phyloP scores from a whole-genome alignment of 1,140 invertebrate species.

The Tyrophagus putrescentiae region DNA sequence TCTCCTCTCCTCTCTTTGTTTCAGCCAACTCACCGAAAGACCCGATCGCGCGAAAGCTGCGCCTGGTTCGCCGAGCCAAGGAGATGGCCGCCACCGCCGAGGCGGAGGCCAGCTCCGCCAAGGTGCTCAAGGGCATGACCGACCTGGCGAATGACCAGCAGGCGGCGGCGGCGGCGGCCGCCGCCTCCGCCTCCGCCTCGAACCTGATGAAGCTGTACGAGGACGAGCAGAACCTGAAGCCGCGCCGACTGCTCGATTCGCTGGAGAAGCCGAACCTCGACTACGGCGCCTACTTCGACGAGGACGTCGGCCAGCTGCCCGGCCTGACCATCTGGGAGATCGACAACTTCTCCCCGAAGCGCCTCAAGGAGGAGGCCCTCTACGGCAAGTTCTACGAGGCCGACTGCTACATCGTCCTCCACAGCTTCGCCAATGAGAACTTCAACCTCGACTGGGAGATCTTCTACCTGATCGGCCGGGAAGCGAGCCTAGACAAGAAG shows the following conservation, averaged over 20 bases:
- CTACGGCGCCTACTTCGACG: constrained; percentile 97
- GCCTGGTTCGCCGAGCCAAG: constrained; percentile 48
- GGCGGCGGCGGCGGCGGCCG: too few relatives aligned
- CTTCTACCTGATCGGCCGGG: constrained; percentile 96
- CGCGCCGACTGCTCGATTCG: constrained; percentile 69
- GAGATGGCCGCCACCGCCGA: constrained; percentile 41
- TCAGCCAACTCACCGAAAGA: constrained; percentile 50
- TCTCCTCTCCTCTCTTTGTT: constrained; percentile 18
- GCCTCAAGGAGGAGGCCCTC: constrained; percentile 44
- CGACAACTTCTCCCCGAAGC: constrained; percentile 92
- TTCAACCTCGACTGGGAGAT: constrained; percentile 82
- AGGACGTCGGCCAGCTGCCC: constrained; percentile 79
- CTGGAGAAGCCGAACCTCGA: constrained; percentile 89
- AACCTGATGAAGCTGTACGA: constrained; percentile 17
- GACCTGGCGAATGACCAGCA: constrained; percentile 84
- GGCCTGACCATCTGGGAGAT: constrained; percentile 72
- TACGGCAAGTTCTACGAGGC: constrained; percentile 94
- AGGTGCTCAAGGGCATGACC: constrained; percentile 94
- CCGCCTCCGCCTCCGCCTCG: too few relatives aligned
- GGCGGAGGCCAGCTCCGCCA: constrained; percentile 78
- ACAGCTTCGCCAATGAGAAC: constrained; percentile 69
- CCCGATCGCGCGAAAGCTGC: constrained; percentile 80
- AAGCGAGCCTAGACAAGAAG: constrained; percentile 88
- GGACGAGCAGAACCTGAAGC: constrained; percentile 28
- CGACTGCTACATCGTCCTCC: constrained; percentile 94